Conservation (phyloP, 2,113 vertebrate genomes). For the Dicaeum eximium region DNA sequence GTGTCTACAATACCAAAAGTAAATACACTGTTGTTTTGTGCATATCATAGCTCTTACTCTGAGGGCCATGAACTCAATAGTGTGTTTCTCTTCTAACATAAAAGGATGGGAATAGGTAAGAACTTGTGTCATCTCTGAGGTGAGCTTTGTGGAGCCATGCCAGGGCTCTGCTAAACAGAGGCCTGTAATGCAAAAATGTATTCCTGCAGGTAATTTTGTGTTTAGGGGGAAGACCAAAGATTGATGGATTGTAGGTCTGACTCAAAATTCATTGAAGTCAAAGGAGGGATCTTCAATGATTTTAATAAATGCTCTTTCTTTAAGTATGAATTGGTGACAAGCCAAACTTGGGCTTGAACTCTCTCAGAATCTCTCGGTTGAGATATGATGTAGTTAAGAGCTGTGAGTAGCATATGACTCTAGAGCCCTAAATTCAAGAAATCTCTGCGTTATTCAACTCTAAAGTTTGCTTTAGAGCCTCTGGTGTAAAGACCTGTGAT, state of each 20-base stretch:
- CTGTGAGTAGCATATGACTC: not conserved
- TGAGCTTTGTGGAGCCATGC: not conserved
- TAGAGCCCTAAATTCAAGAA: not conserved
- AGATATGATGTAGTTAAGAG: not conserved
- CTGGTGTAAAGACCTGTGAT: not conserved
- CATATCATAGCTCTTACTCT: not conserved
- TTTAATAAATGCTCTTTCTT: not conserved
- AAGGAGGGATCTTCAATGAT: not conserved
- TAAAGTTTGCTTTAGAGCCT: not conserved
- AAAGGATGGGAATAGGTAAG: not conserved
- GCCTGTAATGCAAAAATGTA: not conserved
- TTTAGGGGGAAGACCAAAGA: not conserved
- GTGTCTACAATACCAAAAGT: not conserved
- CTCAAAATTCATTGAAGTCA: not conserved
- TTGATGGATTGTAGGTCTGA: not conserved
- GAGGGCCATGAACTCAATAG: not conserved
- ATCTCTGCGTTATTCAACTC: not conserved
- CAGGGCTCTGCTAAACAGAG: not conserved
- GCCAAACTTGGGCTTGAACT: not conserved
- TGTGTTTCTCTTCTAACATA: not conserved
- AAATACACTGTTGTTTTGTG: not conserved
- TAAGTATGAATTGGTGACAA: not conserved
- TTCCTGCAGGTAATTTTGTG: slow-evolving; percentile 22
- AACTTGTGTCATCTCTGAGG: not conserved
- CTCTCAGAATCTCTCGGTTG: not conserved